phyloP scores from a whole-genome alignment of 2,113 vertebrate species.

The Myotis brandtii region DNA sequence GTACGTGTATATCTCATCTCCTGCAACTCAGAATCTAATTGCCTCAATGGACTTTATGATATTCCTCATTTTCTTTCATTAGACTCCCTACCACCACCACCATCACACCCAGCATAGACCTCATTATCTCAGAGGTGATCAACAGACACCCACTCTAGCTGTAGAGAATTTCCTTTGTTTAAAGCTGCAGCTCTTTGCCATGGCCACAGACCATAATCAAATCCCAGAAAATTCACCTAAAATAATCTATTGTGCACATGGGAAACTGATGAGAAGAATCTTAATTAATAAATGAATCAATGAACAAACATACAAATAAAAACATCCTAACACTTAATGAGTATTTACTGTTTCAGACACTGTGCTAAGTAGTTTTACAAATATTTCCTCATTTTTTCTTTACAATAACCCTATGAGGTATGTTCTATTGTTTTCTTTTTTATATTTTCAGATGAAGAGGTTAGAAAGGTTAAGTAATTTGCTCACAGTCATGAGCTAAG shows the following conservation, averaged over 20 bases:
- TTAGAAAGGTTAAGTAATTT: not conserved
- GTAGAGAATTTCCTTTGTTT: not conserved
- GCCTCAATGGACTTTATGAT: not conserved
- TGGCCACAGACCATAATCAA: not conserved
- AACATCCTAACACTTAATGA: not conserved
- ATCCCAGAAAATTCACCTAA: not conserved
- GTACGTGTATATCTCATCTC: not conserved
- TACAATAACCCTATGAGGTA: not conserved
- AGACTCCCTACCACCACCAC: not conserved
- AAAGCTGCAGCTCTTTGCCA: not conserved
- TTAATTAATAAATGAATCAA: not conserved
- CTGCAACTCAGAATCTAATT: not conserved
- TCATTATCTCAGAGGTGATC: not conserved
- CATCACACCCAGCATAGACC: fast-evolving
- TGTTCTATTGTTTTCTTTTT: not conserved
- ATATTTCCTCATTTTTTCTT: not conserved
- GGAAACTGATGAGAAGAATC: not conserved
- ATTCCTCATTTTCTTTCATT: not conserved
- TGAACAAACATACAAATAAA: not conserved
- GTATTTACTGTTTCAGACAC: not conserved
- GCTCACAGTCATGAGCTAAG: not conserved
- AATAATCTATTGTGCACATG: not conserved
- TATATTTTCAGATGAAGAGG: not conserved
- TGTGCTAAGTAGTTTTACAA: not conserved
- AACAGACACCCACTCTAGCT: not conserved